These are phyloP conservation scores for Drosophila leontia DNA, from an alignment of 1,140 invertebrate species.

Conservation along the genomic window DNA sequence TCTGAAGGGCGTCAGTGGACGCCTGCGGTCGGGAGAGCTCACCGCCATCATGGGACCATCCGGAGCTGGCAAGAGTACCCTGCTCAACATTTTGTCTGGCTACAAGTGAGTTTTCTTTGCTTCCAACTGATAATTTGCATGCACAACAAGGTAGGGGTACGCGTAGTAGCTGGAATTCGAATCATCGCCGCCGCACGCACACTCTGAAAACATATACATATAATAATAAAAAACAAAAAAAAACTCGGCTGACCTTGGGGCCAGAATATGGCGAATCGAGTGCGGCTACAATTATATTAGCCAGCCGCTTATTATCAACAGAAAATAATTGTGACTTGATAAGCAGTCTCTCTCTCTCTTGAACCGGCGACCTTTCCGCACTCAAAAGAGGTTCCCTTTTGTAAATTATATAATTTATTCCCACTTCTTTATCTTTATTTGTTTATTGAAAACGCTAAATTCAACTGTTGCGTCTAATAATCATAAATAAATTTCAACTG, in stretches of 20 bases:
- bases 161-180: neutral
- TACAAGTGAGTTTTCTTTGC: conserved; percentile 90
- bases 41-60: conserved; percentile 98
- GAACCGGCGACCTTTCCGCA: conserved; percentile 38
- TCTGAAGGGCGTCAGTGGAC: conserved; percentile 93
- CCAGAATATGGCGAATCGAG: conserved; percentile 24
- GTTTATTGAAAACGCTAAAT: conserved; percentile 50
- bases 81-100: conserved; percentile 94
- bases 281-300: conserved; percentile 17
- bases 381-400: conserved; percentile 8
- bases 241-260: conserved; percentile 39
- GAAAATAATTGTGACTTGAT: conserved; percentile 40
- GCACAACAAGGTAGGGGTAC: conserved; percentile 1
- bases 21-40: conserved; percentile 92
- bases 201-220: neutral
- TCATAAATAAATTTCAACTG: conserved; percentile 42
- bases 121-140: conserved; percentile 39
- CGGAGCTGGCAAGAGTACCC: conserved; percentile 95
- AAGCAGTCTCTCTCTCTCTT: conserved; percentile 24
- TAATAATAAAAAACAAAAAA: conserved; percentile 11
- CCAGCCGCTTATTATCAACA: conserved; percentile 41
- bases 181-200: conserved; percentile 6
- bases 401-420: conserved; percentile 48
- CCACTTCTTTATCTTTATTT: conserved; percentile 50
- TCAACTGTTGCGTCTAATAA: conserved; percentile 36